These are phyloP conservation scores for Hymenopus coronatus DNA, from an alignment of 2,888 invertebrate species.

Conservation along the genomic window DNA sequence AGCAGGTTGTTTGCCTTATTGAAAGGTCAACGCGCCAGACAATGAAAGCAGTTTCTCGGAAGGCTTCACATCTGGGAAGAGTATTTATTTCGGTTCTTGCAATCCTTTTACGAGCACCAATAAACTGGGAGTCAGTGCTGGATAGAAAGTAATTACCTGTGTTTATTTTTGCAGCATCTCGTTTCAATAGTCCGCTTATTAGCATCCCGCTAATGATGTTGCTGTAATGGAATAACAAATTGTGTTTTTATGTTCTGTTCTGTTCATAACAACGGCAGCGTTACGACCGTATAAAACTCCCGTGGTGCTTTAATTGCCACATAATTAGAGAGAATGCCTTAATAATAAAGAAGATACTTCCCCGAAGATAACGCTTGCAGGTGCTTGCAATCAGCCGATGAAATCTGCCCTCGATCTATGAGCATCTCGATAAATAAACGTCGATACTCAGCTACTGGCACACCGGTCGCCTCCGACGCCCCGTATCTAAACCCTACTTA, in stretches of 20 bases:
- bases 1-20: not conserved
- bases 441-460: not conserved
- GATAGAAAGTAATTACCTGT: not conserved
- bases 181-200: not conserved
- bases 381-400: not conserved
- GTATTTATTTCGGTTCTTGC: not conserved
- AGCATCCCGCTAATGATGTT: not conserved
- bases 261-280: not conserved
- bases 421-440: not conserved
- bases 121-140: not conserved
- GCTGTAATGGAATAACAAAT: not conserved
- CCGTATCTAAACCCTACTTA: not conserved
- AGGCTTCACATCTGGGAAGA: not conserved
- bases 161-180: not conserved
- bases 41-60: not conserved
- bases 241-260: not conserved
- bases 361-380: not conserved
- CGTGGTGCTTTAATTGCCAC: not conserved
- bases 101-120: not conserved
- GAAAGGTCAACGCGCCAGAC: not conserved
- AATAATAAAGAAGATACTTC: not conserved
- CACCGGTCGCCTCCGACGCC: too few relatives aligned
- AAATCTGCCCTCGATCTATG: not conserved
- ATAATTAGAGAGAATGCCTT: not conserved
- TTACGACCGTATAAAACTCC: not conserved